A percentile compares a stretch with the other conserved stretches of the same genome.
Conservation (phyloP, 2,113 vertebrate species). For the Hoplias malabaricus region DNA sequence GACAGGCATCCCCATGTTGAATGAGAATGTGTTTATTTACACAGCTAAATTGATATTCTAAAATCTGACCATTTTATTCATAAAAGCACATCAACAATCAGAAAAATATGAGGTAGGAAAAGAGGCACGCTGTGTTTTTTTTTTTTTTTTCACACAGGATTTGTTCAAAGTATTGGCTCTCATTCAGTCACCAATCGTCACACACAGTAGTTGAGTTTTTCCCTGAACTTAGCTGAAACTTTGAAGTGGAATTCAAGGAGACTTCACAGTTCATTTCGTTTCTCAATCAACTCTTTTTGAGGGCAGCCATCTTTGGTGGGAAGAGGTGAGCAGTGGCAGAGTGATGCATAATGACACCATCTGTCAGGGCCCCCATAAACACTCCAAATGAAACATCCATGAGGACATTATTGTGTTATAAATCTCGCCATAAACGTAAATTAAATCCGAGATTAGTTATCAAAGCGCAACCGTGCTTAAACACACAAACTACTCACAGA, state of each 20-base stretch:
- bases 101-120: not conserved
- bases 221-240: constrained; percentile 35
- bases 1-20: not conserved
- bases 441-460: constrained; percentile 47
- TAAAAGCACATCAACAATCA: not conserved
- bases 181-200: constrained; percentile 16
- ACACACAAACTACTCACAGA: constrained; percentile 19
- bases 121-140: not conserved
- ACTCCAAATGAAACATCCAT: constrained; percentile 49
- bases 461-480: constrained; percentile 26
- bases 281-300: constrained; percentile 35
- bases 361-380: constrained; percentile 50
- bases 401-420: constrained; percentile 49
- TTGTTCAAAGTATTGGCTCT: constrained; percentile 41
- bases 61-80: not conserved
- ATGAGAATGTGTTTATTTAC: not conserved
- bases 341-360: constrained; percentile 48
- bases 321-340: constrained; percentile 37
- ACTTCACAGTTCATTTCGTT: constrained; percentile 51
- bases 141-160: constrained; percentile 9
- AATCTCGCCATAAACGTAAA: constrained; percentile 49
- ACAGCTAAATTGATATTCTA: not conserved
- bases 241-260: constrained; percentile 55
- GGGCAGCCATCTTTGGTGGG: constrained; percentile 28
- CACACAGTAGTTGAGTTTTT: constrained; percentile 36